phyloP scores from a whole-genome alignment of 2,888 invertebrate species.

The Geotrupes spiniger region DNA sequence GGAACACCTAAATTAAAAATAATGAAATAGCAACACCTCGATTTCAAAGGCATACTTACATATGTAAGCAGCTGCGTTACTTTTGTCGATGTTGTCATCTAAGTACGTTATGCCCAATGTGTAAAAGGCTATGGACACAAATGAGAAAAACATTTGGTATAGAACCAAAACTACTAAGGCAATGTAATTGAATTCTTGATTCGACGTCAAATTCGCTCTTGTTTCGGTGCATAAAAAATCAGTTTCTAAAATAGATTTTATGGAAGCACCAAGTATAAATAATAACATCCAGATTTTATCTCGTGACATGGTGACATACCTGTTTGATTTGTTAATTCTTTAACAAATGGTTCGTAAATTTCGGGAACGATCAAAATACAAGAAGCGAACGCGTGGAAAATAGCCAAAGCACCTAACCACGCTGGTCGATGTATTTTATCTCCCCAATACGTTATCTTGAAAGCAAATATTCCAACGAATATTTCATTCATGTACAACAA shows the following conservation, averaged over 20 bases:
- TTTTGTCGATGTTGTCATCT: conserved; percentile 58
- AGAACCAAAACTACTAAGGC: conserved; percentile 48
- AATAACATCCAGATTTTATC: conserved; percentile 4
- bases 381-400: conserved; percentile 55
- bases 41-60: conserved; percentile 34
- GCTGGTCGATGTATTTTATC: conserved; percentile 57
- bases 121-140: conserved; percentile 53
- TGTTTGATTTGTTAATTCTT: conserved; percentile 30
- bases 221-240: conserved; percentile 10
- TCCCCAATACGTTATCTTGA: conserved; percentile 58
- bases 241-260: conserved; percentile 5
- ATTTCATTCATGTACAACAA: conserved; percentile 56
- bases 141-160: conserved; percentile 52
- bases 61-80: conserved; percentile 53
- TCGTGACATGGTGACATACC: conserved; percentile 29
- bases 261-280: background rate
- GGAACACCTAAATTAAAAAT: conserved; percentile 36
- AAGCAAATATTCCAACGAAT: conserved; percentile 54
- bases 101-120: conserved; percentile 59
- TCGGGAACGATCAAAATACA: conserved; percentile 56
- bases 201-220: background rate
- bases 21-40: background rate
- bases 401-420: conserved; percentile 58
- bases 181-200: conserved; percentile 19
- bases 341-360: conserved; percentile 47